Percentiles rank a stretch among this genome's conserved stretches.
Conservation (phyloP, 2,888 invertebrate species). For the Stramonita haemastoma region DNA sequence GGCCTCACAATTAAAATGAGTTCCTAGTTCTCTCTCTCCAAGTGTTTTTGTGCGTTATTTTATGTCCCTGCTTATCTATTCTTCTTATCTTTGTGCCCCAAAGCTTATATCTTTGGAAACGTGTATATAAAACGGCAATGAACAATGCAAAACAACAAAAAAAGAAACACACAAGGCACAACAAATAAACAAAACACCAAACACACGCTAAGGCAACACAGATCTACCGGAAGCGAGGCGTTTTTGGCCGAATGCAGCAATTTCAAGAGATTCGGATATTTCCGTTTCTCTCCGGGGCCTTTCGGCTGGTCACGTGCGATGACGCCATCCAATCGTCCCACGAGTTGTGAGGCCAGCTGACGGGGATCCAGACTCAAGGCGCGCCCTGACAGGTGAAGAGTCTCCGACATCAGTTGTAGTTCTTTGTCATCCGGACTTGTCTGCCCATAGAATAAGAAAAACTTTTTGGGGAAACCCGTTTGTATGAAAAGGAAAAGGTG, state of each 20-base stretch:
- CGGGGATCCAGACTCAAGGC: constrained; percentile 89
- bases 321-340: constrained; percentile 76
- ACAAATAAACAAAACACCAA: too few species aligned
- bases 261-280: constrained; percentile 67
- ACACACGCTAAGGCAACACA: too few species aligned
- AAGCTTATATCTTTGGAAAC: too few species aligned
- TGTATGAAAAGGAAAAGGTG: too few species aligned
- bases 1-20: too few species aligned
- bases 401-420: constrained; percentile 82
- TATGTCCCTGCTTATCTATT: too few species aligned
- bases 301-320: constrained; percentile 70
- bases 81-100: too few species aligned
- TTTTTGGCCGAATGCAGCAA: constrained; percentile 65
- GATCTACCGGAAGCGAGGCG: constrained; percentile 59
- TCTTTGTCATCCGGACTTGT: constrained; percentile 71
- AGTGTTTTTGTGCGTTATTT: too few species aligned
- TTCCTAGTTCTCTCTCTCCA: too few species aligned
- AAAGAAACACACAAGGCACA: too few species aligned
- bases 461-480: neutral
- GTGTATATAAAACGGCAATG: too few species aligned
- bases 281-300: constrained; percentile 70
- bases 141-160: too few species aligned
- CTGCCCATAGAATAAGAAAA: neutral
- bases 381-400: constrained; percentile 85
- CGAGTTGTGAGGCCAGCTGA: constrained; percentile 88